A percentile compares a stretch with the other conserved stretches of the same genome.
Evolutionary conservation across 2,113 vertebrate species (phyloP).

Genomic region (Pongo abelii): DNA sequence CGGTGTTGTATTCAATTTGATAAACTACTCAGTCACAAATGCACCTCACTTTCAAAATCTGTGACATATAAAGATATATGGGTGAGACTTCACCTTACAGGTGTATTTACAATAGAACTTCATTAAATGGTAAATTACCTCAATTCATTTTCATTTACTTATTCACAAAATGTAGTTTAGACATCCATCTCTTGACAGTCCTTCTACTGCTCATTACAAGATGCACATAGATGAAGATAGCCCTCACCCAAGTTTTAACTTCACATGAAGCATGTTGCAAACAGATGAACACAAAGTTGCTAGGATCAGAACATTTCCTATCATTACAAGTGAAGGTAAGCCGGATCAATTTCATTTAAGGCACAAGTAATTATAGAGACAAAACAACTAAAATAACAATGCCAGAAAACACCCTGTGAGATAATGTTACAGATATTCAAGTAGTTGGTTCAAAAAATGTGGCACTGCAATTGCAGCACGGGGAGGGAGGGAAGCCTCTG

Average conservation of each 20-base stretch:
- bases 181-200: not conserved
- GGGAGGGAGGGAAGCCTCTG: not conserved
- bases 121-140: not conserved
- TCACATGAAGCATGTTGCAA: not conserved
- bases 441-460: not conserved
- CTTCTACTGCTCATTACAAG: not conserved
- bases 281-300: not conserved
- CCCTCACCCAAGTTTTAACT: not conserved
- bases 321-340: not conserved
- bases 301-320: not conserved
- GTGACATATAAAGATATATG: not conserved
- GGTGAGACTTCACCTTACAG: not conserved
- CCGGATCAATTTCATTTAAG: not conserved
- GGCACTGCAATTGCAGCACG: rapidly evolving
- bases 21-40: not conserved
- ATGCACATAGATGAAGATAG: not conserved
- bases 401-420: not conserved
- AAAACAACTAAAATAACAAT: not conserved
- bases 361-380: not conserved
- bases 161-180: not conserved
- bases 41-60: not conserved
- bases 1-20: not conserved
- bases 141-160: slow-evolving; percentile 33
- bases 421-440: not conserved
- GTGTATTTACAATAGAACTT: not conserved